phyloP scores from a whole-genome alignment of 2,113 vertebrate species.

The Pterocles burchelli region DNA sequence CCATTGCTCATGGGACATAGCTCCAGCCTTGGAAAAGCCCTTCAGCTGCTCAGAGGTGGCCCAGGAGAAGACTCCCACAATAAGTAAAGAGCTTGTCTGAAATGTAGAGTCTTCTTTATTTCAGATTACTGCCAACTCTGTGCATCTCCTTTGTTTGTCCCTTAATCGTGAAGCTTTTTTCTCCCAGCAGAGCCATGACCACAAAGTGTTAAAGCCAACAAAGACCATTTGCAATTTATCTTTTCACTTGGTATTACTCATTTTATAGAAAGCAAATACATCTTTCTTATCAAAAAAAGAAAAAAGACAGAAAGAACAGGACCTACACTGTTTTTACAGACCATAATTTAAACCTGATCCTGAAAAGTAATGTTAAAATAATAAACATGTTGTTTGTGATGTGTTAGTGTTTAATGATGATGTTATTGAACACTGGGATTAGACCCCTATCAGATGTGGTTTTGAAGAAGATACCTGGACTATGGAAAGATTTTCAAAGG shows the following conservation, averaged over 20 bases:
- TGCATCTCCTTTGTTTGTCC: background rate
- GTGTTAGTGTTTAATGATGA: slow-evolving; percentile 81
- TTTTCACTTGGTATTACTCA: slow-evolving; percentile 25
- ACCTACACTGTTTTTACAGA: slow-evolving; percentile 23
- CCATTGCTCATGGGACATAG: background rate
- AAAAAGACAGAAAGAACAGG: background rate
- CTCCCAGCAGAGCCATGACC: background rate
- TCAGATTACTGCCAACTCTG: background rate
- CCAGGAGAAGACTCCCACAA: background rate
- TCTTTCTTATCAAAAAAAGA: background rate
- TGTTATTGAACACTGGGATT: slow-evolving; percentile 83
- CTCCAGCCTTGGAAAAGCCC: background rate
- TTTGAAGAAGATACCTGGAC: slow-evolving; percentile 80
- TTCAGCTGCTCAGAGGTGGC: background rate
- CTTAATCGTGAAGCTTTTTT: background rate
- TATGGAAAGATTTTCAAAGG: slow-evolving; percentile 72
- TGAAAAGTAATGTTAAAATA: slow-evolving; percentile 76
- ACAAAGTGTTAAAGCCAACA: slow-evolving; percentile 36
- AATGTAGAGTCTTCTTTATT: background rate
- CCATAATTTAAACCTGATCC: slow-evolving; percentile 62
- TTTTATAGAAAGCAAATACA: slow-evolving; percentile 16
- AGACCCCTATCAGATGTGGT: slow-evolving; percentile 82
- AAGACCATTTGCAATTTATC: background rate
- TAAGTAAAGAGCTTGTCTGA: background rate
- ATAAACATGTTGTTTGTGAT: slow-evolving; percentile 81